Conservation (phyloP, 2,113 vertebrate genomes). For the Falco punctatus region DNA sequence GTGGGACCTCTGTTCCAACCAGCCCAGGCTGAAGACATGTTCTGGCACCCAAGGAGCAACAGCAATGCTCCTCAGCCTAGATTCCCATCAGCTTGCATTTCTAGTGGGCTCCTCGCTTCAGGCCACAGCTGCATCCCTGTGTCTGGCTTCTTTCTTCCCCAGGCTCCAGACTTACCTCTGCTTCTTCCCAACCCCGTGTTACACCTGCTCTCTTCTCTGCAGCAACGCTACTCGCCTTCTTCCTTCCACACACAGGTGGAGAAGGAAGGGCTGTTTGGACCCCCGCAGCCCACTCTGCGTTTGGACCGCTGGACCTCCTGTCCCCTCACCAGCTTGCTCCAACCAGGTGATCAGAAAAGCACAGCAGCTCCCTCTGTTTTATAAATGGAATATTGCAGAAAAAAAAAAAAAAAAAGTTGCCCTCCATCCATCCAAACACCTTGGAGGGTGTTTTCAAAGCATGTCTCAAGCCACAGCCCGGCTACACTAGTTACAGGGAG, state of each 20-base stretch:
- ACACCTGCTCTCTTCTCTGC: not conserved
- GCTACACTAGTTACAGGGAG: not conserved
- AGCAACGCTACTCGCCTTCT: not conserved
- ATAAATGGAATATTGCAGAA: conserved; percentile 25
- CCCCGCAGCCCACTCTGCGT: not conserved
- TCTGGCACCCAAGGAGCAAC: not conserved
- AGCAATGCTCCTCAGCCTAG: not conserved
- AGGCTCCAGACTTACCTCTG: not conserved
- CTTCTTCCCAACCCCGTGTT: not conserved
- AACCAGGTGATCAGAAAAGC: conserved; percentile 29
- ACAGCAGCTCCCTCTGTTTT: conserved; percentile 63
- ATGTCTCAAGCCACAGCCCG: not conserved
- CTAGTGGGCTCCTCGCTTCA: not conserved
- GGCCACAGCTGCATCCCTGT: not conserved
- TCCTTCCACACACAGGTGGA: not conserved
- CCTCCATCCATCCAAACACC: not conserved
- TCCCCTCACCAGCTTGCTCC: not conserved
- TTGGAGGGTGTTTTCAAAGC: not conserved
- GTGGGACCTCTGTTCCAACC: not conserved
- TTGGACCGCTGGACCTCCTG: not conserved
- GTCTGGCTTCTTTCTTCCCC: not conserved
- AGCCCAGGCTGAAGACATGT: not conserved
- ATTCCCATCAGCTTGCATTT: not conserved
- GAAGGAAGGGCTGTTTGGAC: not conserved
- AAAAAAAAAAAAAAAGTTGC: not conserved